Evolutionary conservation across 2,113 vertebrate species (phyloP).

Genomic region (Chrysochloris asiatica): DNA sequence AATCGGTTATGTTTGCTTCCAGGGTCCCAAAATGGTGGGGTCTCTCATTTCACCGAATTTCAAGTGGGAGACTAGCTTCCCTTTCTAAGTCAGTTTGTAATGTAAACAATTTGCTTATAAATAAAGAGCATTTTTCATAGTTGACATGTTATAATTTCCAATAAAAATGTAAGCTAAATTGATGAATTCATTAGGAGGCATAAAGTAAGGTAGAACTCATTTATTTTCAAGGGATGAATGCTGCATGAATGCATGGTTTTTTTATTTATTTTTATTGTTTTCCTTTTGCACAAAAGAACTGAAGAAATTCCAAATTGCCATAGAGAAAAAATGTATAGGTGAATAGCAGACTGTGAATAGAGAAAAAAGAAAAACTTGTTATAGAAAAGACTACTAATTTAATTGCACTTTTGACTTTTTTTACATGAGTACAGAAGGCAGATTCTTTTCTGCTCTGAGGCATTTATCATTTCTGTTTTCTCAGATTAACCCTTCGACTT

Average conservation of each 20-base stretch:
- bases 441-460: not conserved
- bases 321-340: not conserved
- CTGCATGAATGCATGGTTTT: not conserved
- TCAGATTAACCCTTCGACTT: not conserved
- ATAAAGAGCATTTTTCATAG: slow-evolving; percentile 62
- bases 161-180: slow-evolving; percentile 61
- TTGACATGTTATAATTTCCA: slow-evolving; percentile 56
- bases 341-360: not conserved
- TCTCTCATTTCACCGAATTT: slow-evolving; percentile 33
- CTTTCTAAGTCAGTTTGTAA: slow-evolving; percentile 53
- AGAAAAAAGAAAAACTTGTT: not conserved
- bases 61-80: not conserved
- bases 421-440: not conserved
- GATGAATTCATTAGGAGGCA: slow-evolving; percentile 60
- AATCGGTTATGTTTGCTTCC: slow-evolving; percentile 13
- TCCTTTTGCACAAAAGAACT: not conserved
- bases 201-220: slow-evolving; percentile 24
- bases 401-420: not conserved
- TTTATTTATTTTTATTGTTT: slow-evolving; percentile 51
- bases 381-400: slow-evolving; percentile 32
- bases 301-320: not conserved
- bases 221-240: slow-evolving; percentile 58
- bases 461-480: not conserved
- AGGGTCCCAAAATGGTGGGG: not conserved
- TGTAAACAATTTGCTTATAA: slow-evolving; percentile 64